These are phyloP conservation scores for Pseudochirops corinnae DNA, from an alignment of 2,797 vertebrate species.

Conservation along the genomic window DNA sequence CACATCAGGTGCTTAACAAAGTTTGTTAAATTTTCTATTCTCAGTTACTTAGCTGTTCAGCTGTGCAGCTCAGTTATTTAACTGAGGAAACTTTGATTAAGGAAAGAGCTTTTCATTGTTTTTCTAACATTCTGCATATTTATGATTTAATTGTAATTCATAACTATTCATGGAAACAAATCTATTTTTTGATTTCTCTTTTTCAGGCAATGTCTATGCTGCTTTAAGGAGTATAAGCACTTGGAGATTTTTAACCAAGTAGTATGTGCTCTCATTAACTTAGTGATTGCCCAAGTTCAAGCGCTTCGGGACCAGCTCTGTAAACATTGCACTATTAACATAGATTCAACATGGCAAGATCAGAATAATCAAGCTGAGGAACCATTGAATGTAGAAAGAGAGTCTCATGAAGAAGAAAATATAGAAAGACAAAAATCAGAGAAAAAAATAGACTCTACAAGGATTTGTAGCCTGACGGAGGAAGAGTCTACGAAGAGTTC, in stretches of 20 bases:
- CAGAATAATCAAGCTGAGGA: conserved; percentile 91
- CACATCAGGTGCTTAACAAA: neutral
- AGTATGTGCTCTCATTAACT: conserved; percentile 98
- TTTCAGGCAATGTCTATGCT: conserved; percentile 98
- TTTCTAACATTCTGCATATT: conserved; percentile 16
- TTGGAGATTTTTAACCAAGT: conserved; percentile 99
- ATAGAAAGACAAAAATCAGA: conserved; percentile 86
- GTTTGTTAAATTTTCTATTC: neutral
- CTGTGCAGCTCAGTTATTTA: neutral
- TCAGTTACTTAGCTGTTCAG: neutral
- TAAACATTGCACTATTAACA: conserved; percentile 89
- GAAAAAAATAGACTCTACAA: conserved; percentile 84
- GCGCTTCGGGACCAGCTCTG: conserved; percentile 95
- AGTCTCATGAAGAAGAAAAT: conserved; percentile 91
- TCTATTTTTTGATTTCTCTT: conserved; percentile 68
- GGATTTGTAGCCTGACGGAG: conserved; percentile 84
- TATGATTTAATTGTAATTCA: conserved; percentile 46
- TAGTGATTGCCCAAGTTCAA: conserved; percentile 98
- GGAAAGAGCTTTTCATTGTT: conserved; percentile 40
- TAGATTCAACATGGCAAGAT: conserved; percentile 88
- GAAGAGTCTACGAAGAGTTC: conserved; percentile 84
- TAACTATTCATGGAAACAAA: conserved; percentile 49
- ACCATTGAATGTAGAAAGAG: conserved; percentile 93
- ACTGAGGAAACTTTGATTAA: neutral
- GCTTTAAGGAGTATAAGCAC: conserved; percentile 99